These are phyloP conservation scores for Protophormia terraenovae DNA, from an alignment of 2,888 invertebrate genomes.

Conservation along the genomic window DNA sequence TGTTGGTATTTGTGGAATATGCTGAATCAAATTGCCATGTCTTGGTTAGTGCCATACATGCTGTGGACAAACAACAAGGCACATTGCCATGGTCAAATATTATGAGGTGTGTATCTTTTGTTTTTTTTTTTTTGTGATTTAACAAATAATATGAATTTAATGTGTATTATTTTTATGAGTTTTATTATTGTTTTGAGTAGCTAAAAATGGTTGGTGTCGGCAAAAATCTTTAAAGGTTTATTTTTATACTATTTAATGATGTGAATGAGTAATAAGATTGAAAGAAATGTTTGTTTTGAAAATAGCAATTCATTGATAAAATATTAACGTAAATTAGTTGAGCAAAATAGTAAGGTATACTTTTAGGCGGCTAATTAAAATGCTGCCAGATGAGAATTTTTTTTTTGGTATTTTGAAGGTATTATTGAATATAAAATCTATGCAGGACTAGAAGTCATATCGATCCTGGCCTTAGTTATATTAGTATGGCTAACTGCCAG, in stretches of 20 bases:
- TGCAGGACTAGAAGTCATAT: no score
- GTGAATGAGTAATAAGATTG: not conserved
- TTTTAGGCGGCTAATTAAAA: constrained; percentile 35
- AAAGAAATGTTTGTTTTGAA: not conserved
- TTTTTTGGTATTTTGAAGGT: no score
- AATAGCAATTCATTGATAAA: not conserved
- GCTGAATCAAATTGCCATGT: constrained; percentile 96
- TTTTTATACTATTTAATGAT: not conserved
- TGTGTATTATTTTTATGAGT: not conserved
- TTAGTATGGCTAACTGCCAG: no score
- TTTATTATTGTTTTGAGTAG: not conserved
- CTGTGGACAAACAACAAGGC: constrained; percentile 88
- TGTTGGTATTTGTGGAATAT: constrained; percentile 99
- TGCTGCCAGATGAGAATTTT: not conserved
- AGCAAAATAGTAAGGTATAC: constrained; percentile 18
- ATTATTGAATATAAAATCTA: no score
- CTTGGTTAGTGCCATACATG: constrained; percentile 93
- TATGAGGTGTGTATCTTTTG: constrained; percentile 82
- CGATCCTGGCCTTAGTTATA: no score
- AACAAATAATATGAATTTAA: not conserved
- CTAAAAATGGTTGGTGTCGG: constrained; percentile 23
- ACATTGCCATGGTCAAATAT: constrained; percentile 89
- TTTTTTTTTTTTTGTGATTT: not conserved
- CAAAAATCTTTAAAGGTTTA: not conserved
- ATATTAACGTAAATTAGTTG: not conserved